These are phyloP conservation scores for Ephydatia muelleri DNA, from an alignment of 37 sponge, comb jelly and placozoan genomes.

Conservation along the genomic window DNA sequence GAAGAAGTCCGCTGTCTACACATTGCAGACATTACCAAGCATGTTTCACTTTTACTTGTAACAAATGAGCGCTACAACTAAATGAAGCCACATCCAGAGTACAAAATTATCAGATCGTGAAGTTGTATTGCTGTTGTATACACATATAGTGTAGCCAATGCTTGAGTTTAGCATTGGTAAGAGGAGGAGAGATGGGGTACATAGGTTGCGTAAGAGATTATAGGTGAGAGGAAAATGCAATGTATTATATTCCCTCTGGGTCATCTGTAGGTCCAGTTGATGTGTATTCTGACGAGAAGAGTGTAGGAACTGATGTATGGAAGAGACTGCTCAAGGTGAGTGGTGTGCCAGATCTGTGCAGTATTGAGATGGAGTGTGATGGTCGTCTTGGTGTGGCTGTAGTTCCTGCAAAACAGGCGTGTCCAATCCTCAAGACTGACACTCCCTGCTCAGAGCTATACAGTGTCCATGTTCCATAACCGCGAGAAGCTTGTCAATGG, in stretches of 20 bases:
- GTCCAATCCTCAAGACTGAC: constrained; percentile 3
- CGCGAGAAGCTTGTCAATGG: constrained; percentile 44
- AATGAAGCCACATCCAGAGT: too few relatives aligned
- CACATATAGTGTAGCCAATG: too few relatives aligned
- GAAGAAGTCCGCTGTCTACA: too few relatives aligned
- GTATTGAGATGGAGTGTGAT: neutral
- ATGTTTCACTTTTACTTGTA: too few relatives aligned
- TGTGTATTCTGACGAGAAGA: constrained; percentile 24
- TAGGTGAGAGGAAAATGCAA: neutral
- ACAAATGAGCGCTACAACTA: too few relatives aligned
- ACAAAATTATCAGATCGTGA: too few relatives aligned
- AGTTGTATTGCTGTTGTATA: too few relatives aligned
- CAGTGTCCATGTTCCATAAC: neutral
- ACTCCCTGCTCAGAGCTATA: neutral
- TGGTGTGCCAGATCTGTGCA: constrained; percentile 9
- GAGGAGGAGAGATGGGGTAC: too few relatives aligned
- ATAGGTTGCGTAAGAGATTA: too few relatives aligned
- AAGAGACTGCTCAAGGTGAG: constrained; percentile 34
- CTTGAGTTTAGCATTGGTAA: too few relatives aligned
- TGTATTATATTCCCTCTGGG: neutral
- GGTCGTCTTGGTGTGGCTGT: neutral
- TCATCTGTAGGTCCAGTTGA: constrained; percentile 23
- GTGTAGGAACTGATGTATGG: neutral
- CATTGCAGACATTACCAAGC: too few relatives aligned
- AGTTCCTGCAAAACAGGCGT: constrained; percentile 20